A percentile compares a stretch with the other conserved stretches of the same genome.
phyloP scores from a whole-genome alignment of 2,888 invertebrate species.

The Sipha maydis region DNA sequence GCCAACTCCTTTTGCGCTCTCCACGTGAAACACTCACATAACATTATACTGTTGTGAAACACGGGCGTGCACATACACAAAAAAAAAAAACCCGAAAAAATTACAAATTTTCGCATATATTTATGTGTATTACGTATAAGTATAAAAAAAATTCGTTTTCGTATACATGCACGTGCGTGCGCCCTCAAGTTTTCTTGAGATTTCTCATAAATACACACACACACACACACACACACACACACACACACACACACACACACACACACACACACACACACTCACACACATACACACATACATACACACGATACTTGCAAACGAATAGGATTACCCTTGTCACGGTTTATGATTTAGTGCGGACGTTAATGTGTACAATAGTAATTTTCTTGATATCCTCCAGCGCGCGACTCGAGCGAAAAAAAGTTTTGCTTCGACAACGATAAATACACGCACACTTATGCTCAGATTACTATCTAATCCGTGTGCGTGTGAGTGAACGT shows the following conservation, averaged over 20 bases:
- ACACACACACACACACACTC: neutral
- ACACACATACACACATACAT: neutral
- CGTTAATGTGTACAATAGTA: neutral
- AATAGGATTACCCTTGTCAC: neutral
- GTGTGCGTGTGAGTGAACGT: neutral
- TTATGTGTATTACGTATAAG: too few species aligned
- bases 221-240: neutral
- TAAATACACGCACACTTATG: neutral
- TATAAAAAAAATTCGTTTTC: neutral
- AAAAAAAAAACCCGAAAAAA: neutral
- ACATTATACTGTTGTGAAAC: neutral
- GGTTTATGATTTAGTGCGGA: neutral
- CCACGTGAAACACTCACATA: neutral
- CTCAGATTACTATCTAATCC: constrained; percentile 5
- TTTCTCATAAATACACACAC: neutral
- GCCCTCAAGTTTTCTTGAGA: neutral
- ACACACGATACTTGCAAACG: neutral
- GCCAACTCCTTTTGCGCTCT: neutral
- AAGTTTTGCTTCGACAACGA: constrained; percentile 21
- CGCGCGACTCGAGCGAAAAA: neutral
- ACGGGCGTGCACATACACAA: neutral
- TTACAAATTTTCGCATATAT: neutral
- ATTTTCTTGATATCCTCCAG: neutral
- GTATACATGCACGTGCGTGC: neutral
- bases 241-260: neutral